A percentile compares a stretch with the other conserved stretches of the same genome.
These are phyloP conservation scores for Conger conger DNA, from an alignment of 2,113 vertebrate genomes.

Conservation along the genomic window DNA sequence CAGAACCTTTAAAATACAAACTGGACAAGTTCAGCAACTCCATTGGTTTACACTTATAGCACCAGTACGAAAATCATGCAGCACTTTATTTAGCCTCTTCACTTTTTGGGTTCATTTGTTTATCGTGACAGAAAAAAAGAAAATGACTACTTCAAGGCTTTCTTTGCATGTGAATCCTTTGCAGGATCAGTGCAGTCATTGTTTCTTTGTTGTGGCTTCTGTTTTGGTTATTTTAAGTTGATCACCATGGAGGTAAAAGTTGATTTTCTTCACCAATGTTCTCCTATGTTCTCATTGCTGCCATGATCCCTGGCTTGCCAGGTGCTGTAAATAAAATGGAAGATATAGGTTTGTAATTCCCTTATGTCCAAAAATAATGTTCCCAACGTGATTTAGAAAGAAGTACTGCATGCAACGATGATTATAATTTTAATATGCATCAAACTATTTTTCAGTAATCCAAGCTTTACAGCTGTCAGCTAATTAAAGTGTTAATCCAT, in stretches of 20 bases:
- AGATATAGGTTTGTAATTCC: neutral
- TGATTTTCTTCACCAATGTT: constrained; percentile 35
- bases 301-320: constrained; percentile 57
- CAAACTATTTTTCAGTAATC: neutral
- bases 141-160: constrained; percentile 63
- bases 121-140: neutral
- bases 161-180: constrained; percentile 69
- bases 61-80: constrained; percentile 79
- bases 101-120: constrained; percentile 32
- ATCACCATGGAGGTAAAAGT: constrained; percentile 71
- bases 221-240: constrained; percentile 55
- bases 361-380: neutral
- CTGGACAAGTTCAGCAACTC: constrained; percentile 55
- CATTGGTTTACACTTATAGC: constrained; percentile 72
- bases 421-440: neutral
- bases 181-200: constrained; percentile 79
- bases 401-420: neutral
- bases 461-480: neutral
- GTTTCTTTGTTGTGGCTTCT: constrained; percentile 71
- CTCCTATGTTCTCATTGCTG: constrained; percentile 75
- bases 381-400: neutral
- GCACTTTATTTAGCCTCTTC: constrained; percentile 60
- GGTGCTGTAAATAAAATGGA: constrained; percentile 52
- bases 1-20: constrained; percentile 59
- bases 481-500: neutral